phyloP scores from a whole-genome alignment of 92 coral and sea anemone species.

The Epizoanthus illoricatus region DNA sequence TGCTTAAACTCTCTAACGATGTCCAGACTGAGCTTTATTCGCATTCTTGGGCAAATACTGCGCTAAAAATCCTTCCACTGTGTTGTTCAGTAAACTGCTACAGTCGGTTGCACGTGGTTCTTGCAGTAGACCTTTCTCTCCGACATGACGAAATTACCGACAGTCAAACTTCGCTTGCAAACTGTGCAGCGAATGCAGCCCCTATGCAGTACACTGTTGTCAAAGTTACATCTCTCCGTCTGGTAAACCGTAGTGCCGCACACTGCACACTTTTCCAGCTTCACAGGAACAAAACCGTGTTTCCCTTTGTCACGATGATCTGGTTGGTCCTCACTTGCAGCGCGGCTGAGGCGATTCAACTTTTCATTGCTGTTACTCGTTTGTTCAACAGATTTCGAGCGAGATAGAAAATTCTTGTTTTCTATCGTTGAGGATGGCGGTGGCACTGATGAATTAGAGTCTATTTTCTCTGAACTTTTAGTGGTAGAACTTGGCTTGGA shows the following conservation, averaged over 20 bases:
- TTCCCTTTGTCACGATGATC: constrained; percentile 17
- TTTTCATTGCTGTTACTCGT: constrained; percentile 9
- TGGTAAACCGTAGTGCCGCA: constrained; percentile 91
- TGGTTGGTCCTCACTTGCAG: constrained; percentile 36
- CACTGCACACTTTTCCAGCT: constrained; percentile 81
- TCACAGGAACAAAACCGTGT: constrained; percentile 44
- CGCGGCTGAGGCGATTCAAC: constrained; percentile 15
- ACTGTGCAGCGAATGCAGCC: constrained; percentile 89
- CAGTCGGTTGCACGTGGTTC: constrained; percentile 70
- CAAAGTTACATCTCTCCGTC: constrained; percentile 94
- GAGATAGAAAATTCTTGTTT: not conserved
- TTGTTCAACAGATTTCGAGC: constrained; percentile 30
- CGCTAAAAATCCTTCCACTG: too few relatives aligned
- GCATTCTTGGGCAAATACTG: too few relatives aligned
- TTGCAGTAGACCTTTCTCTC: constrained; percentile 96
- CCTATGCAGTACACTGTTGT: constrained; percentile 81
- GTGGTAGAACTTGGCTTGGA: constrained; percentile 5
- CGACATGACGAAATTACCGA: constrained; percentile 95
- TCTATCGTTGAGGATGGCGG: not conserved
- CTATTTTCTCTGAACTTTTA: constrained; percentile 5
- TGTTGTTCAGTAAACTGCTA: constrained; percentile 14
- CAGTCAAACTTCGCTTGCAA: constrained; percentile 89
- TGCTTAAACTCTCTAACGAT: too few relatives aligned
- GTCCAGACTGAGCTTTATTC: too few relatives aligned
- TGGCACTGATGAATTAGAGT: not conserved